Evolutionary conservation across 2,113 vertebrate species (phyloP).

Genomic region (Semicossyphus pulcher): DNA sequence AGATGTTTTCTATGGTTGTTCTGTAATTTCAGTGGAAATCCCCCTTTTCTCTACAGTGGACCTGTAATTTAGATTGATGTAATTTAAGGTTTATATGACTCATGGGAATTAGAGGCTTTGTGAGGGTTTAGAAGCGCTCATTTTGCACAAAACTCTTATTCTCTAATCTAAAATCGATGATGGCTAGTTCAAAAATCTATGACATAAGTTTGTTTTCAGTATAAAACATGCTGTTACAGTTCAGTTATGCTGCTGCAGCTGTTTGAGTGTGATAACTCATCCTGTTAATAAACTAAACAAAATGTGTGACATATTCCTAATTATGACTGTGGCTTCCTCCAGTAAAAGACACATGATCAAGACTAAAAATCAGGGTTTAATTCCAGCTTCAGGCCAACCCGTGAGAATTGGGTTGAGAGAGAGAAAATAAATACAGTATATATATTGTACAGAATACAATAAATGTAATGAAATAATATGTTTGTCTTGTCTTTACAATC

Average conservation of each 20-base stretch:
- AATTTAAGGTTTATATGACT: conserved; percentile 31
- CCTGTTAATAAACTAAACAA: conserved; percentile 2
- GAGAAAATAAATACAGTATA: too few relatives aligned
- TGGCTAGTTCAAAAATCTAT: background rate
- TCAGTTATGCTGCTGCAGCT: background rate
- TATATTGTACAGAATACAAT: too few relatives aligned
- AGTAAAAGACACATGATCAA: too few relatives aligned
- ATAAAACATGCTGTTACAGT: background rate
- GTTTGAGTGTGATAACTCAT: background rate
- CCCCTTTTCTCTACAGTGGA: conserved; percentile 15
- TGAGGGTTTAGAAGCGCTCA: background rate
- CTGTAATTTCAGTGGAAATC: conserved; percentile 36
- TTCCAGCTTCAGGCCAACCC: too few relatives aligned
- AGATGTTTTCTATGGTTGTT: conserved; percentile 17
- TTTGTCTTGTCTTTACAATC: too few relatives aligned
- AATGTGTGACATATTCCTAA: background rate
- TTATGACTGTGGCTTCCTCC: too few relatives aligned
- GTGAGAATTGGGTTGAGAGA: too few relatives aligned
- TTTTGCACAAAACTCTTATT: conserved; percentile 6
- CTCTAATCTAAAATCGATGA: conserved; percentile 25
- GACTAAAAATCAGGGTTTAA: too few relatives aligned
- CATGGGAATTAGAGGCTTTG: conserved; percentile 52
- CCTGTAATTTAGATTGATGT: conserved; percentile 57
- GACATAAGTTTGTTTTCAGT: background rate
- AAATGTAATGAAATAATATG: too few relatives aligned